phyloP scores from a whole-genome alignment of 2,113 vertebrate species.

The Poeciliopsis retropinna region DNA sequence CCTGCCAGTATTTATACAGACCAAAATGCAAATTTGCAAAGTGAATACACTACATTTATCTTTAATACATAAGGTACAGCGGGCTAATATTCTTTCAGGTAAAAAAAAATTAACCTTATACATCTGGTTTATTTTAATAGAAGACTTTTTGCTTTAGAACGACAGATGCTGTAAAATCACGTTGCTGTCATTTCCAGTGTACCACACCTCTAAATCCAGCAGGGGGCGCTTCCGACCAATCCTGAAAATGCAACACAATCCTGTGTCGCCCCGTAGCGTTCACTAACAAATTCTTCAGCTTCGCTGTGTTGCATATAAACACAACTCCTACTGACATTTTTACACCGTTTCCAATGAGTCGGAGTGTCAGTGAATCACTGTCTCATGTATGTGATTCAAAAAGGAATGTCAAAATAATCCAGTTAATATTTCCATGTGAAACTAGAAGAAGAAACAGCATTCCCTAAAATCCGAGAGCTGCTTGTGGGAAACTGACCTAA shows the following conservation, averaged over 20 bases:
- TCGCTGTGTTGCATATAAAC: background rate
- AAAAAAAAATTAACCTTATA: background rate
- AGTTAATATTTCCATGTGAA: background rate
- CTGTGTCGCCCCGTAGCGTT: no score
- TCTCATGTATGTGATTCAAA: background rate
- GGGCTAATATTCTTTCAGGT: background rate
- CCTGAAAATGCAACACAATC: background rate
- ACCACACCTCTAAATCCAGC: background rate
- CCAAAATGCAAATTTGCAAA: background rate
- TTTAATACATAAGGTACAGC: background rate
- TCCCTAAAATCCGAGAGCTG: background rate
- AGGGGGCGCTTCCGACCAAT: slow-evolving; percentile 8
- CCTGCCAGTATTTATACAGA: background rate
- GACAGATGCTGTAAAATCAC: background rate
- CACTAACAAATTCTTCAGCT: background rate
- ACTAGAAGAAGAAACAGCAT: background rate
- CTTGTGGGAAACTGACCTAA: background rate
- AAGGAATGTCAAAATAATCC: background rate
- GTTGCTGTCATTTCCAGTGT: background rate
- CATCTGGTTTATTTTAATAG: no score
- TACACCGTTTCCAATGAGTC: background rate
- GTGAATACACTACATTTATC: no score
- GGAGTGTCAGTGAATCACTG: background rate
- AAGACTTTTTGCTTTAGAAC: no score
- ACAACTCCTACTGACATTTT: background rate